Conservation (phyloP, 2,888 invertebrate genomes). For the Lasioglossum villosulum region DNA sequence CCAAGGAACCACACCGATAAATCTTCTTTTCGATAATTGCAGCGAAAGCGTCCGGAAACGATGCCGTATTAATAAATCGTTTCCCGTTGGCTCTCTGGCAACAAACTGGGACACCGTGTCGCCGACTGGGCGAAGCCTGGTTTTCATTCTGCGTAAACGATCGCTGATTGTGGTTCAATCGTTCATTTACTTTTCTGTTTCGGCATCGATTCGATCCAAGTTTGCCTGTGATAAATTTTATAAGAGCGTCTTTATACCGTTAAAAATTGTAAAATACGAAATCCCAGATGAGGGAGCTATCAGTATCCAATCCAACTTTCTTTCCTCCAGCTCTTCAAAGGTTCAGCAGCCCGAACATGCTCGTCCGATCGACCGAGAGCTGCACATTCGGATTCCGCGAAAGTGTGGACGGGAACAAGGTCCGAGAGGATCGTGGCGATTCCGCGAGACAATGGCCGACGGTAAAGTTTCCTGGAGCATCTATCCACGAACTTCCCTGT, state of each 20-base stretch:
- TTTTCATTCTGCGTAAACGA: not conserved
- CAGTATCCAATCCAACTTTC: not conserved
- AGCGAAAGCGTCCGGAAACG: conserved; percentile 18
- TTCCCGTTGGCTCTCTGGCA: not conserved
- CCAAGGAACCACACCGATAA: conserved; percentile 40
- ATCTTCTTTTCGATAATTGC: conserved; percentile 59
- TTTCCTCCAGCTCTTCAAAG: not conserved
- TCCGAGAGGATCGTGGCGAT: not conserved
- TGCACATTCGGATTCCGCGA: not conserved
- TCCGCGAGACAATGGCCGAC: not conserved
- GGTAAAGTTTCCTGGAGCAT: not conserved
- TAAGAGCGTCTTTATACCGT: too few species aligned
- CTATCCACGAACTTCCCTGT: not conserved
- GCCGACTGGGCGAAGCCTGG: not conserved
- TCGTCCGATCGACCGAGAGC: not conserved
- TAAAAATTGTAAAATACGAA: not conserved
- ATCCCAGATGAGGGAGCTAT: not conserved
- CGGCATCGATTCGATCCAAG: not conserved
- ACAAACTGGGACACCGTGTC: conserved; percentile 3
- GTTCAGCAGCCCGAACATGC: not conserved
- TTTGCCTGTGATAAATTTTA: not conserved
- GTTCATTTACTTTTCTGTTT: not conserved
- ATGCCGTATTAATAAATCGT: conserved; percentile 48
- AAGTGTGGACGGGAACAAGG: not conserved
- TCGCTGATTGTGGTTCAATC: not conserved